These are phyloP conservation scores for Clamator glandarius DNA, from an alignment of 2,797 vertebrate genomes.

Conservation along the genomic window DNA sequence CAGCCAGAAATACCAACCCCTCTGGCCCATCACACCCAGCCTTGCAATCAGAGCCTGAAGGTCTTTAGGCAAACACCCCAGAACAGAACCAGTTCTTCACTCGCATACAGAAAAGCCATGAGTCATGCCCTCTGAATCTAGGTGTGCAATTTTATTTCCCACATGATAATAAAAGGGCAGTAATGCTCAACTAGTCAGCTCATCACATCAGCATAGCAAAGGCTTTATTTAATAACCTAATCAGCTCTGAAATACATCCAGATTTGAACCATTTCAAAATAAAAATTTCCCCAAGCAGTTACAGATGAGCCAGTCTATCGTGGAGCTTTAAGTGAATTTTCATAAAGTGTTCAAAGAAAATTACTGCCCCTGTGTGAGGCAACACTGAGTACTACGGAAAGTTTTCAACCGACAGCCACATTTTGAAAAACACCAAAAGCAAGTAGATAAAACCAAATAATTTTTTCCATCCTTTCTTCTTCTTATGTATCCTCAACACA, in stretches of 20 bases:
- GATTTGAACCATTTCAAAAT: slow-evolving; percentile 38
- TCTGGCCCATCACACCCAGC: background rate
- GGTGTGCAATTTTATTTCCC: slow-evolving; percentile 47
- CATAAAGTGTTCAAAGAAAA: slow-evolving; percentile 62
- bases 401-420: background rate
- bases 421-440: slow-evolving; percentile 32
- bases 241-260: slow-evolving; percentile 53
- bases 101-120: accelerated
- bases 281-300: background rate
- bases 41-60: slow-evolving; percentile 4
- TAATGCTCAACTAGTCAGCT: background rate
- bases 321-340: slow-evolving; percentile 51
- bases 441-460: background rate
- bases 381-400: slow-evolving; percentile 49
- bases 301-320: slow-evolving; percentile 50
- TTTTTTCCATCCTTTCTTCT: slow-evolving; percentile 18
- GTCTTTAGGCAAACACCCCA: background rate
- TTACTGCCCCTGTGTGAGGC: slow-evolving; percentile 37
- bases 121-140: slow-evolving; percentile 55
- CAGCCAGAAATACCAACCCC: background rate
- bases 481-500: background rate
- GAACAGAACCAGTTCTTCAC: background rate
- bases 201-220: slow-evolving; percentile 67
- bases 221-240: slow-evolving; percentile 52
- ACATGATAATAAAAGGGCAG: slow-evolving; percentile 52